These are phyloP conservation scores for Lagodon rhomboides DNA, from an alignment of 2,797 vertebrate genomes.

Conservation along the genomic window DNA sequence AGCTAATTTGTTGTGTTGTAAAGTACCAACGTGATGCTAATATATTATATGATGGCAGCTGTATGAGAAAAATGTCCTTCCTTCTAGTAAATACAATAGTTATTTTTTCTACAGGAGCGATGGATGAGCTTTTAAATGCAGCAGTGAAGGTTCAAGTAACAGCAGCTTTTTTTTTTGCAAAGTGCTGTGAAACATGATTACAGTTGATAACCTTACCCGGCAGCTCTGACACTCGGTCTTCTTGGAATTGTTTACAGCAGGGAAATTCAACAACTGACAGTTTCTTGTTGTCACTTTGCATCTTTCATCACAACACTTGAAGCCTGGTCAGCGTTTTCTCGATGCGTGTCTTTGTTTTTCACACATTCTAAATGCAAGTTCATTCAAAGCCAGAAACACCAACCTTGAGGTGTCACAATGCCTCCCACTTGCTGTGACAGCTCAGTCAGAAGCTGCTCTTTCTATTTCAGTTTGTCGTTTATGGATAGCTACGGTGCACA, in stretches of 20 bases:
- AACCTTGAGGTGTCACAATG: neutral
- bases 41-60: neutral
- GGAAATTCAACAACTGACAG: neutral
- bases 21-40: neutral
- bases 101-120: neutral
- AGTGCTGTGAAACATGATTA: neutral
- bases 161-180: neutral
- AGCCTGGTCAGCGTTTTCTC: neutral
- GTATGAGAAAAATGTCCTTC: neutral
- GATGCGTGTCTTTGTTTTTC: neutral
- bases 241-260: too few relatives aligned
- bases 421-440: neutral
- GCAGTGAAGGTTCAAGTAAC: neutral
- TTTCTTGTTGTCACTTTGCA: neutral
- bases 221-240: neutral
- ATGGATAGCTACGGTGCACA: neutral
- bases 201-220: neutral
- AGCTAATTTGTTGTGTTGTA: neutral
- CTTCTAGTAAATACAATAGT: neutral
- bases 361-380: constrained; percentile 14
- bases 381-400: neutral
- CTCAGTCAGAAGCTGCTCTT: neutral
- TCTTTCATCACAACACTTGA: neutral
- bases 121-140: neutral
- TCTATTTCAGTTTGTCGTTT: neutral